A percentile compares a stretch with the other conserved stretches of the same genome.
These are phyloP conservation scores for Dynastes tityus DNA, from an alignment of 2,888 invertebrate genomes.

Conservation along the genomic window DNA sequence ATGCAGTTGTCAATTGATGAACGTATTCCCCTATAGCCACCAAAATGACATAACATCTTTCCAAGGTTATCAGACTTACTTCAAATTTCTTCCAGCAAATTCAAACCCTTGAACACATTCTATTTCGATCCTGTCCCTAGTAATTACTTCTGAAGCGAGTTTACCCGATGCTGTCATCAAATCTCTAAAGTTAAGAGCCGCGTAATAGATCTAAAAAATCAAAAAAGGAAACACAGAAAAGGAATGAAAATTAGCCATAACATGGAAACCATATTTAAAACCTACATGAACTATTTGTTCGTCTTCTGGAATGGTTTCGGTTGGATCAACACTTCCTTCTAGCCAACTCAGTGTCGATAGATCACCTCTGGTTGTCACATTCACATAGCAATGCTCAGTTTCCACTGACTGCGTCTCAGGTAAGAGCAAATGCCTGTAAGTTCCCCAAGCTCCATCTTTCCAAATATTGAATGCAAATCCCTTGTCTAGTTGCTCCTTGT, in stretches of 20 bases:
- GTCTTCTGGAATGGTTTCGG: slow-evolving; percentile 56
- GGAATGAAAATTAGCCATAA: neutral
- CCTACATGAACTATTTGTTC: slow-evolving; percentile 56
- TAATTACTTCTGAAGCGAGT: slow-evolving; percentile 86
- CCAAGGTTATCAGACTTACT: slow-evolving; percentile 48
- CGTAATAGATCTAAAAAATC: slow-evolving; percentile 81
- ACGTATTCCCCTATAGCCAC: no score
- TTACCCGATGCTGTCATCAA: slow-evolving; percentile 95
- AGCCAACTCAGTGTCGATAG: slow-evolving; percentile 90
- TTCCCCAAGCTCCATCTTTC: slow-evolving; percentile 75
- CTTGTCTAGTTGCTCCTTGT: slow-evolving; percentile 78
- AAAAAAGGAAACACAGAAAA: neutral
- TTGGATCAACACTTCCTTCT: slow-evolving; percentile 74
- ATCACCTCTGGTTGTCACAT: slow-evolving; percentile 87
- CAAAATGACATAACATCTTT: neutral
- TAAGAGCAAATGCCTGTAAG: slow-evolving; percentile 85
- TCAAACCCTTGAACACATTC: slow-evolving; percentile 82
- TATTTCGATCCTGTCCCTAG: slow-evolving; percentile 76
- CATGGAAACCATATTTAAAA: neutral
- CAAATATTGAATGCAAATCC: slow-evolving; percentile 88
- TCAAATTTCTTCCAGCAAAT: slow-evolving; percentile 74
- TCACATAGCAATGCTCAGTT: slow-evolving; percentile 82
- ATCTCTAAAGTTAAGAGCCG: slow-evolving; percentile 94
- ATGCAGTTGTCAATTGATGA: no score
- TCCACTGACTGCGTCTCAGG: slow-evolving; percentile 71